Evolutionary conservation across 2,797 vertebrate genomes (phyloP), one percentile per base, ranked within the genome.

Genomic region (Phaenicophaeus curvirostris): DNA sequence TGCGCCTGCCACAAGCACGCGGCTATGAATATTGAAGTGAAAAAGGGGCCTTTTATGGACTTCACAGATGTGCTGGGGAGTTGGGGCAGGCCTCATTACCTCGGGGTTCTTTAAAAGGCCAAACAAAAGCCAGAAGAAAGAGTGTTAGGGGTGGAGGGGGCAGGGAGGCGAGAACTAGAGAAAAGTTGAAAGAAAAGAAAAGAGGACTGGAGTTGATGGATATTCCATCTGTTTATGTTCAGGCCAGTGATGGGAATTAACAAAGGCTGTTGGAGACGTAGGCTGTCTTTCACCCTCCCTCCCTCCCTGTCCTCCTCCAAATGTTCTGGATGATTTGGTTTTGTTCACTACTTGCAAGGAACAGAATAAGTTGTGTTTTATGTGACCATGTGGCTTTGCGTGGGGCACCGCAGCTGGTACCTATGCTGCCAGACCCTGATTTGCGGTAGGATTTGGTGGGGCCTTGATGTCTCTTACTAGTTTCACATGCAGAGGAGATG

Each of bases 161-260:
- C 66, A 95, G 96, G 96, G 92, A 94, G 79, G 84, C 48, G 69
- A 94, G 93, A 63, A 85, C 31, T 58, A 48, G 87, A 67, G 84
- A 93, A 93, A 87, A 96, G 95, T 93, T 94, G 93, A 96, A 96
- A 97, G 96, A 83, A 74, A 92, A 94, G 92, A 95, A 90, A 96
- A 72, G 62, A 66, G 31, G 81, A 79, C 66, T 17, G 86, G 86
- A 65, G 92, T 94, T 98, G 97, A 97, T 98, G 97, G 98, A 97
- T 97, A 97, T 98, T 97, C 97, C 98, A 98, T 98, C 98, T 98
- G 98, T 95, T 95, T 96, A 81, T 67, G 92, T 84, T 97, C 92
- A 91, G 96, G 94, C 73, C 74, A 97, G 94, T 27, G 94, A 92
- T 91, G 93, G 95, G 89, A 88, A 81, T 39, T 27, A 90, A 96